Conservation (phyloP, 1,140 invertebrate genomes). For the Augochlora pura region DNA sequence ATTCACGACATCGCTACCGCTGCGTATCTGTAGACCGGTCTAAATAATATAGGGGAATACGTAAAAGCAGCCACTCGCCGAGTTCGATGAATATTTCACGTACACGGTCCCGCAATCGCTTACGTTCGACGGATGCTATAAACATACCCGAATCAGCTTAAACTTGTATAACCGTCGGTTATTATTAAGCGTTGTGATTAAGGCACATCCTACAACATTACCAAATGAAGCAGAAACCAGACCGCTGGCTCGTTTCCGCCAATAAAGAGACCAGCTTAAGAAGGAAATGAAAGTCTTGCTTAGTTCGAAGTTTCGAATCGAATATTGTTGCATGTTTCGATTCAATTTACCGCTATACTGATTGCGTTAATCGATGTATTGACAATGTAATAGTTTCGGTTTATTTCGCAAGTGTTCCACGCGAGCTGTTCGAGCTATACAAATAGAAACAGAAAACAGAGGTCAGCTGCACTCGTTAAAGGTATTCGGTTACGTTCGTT, state of each 20-base stretch:
- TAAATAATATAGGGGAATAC: constrained; percentile 25
- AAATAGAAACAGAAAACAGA: too few relatives aligned
- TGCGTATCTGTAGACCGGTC: background rate
- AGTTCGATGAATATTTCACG: constrained; percentile 6
- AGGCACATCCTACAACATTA: background rate
- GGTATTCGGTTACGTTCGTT: too few relatives aligned
- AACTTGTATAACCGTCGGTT: background rate
- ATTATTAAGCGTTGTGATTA: background rate
- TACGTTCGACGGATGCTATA: background rate
- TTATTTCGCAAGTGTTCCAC: too few relatives aligned
- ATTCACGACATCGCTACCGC: constrained; percentile 8
- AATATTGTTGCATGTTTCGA: too few relatives aligned
- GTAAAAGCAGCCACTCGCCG: constrained; percentile 11
- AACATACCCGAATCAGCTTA: background rate
- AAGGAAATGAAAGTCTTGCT: too few relatives aligned
- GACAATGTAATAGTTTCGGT: too few relatives aligned
- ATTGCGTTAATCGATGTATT: too few relatives aligned
- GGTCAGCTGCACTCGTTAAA: too few relatives aligned
- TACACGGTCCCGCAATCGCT: background rate
- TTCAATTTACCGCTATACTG: too few relatives aligned
- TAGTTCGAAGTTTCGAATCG: too few relatives aligned
- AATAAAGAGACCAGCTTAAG: too few relatives aligned
- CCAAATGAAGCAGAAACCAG: background rate
- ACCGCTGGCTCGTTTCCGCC: background rate
- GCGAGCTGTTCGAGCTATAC: too few relatives aligned